Evolutionary conservation across 2,797 vertebrate species (phyloP), one percentile per base, ranked within the genome.

Genomic region (Arctocebus calabarensis): DNA sequence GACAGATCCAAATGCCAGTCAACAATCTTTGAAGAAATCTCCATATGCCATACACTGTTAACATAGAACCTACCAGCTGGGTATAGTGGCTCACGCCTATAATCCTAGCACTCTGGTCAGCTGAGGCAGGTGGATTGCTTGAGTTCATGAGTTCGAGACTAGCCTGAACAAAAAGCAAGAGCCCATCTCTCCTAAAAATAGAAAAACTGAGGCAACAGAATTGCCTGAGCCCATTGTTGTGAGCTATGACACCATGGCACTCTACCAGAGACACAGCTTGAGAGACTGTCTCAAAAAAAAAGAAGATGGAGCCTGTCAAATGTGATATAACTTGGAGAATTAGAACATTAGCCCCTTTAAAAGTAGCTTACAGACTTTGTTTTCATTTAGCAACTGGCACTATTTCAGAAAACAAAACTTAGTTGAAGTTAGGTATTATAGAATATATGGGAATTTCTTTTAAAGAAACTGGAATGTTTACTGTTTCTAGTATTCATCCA

Each of bases 401-500:
- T 25, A 77, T 86, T 86, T 34, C 94, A 25, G 45, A 86, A 93
- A 94, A 89, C 29, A 57, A 88, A 82, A 25, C 66, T 48, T 57
- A 12, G 40, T 87, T 92, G 29, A 86, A 86, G 13, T 94, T 59
- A 90, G 17, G 85, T 57, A 2, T 14, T 85, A 68, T 83, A 29
- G 88, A 70, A 77, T 10, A 79, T 55, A 81, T 16, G 64, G 45
- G 70, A 71, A 74, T 66, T 74, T 43, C 29, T 90, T 75, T 78
- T 9, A 64, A 45, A 84, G 19, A 94, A 78, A 64, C 29, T 34
- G 3, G 6, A 66, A 13, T 3, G 0, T 45, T 92, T 64, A 62
- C 22, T 75, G 12, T 48, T 92, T 94, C 64, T 55, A 70, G 43
- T 87, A 23, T 73, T 90, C 16, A 27, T 59, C 48, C 62, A 7